Evolutionary conservation across 1,140 invertebrate species (phyloP), one percentile per base, ranked within the genome.

Genomic region (Hestina assimilis): DNA sequence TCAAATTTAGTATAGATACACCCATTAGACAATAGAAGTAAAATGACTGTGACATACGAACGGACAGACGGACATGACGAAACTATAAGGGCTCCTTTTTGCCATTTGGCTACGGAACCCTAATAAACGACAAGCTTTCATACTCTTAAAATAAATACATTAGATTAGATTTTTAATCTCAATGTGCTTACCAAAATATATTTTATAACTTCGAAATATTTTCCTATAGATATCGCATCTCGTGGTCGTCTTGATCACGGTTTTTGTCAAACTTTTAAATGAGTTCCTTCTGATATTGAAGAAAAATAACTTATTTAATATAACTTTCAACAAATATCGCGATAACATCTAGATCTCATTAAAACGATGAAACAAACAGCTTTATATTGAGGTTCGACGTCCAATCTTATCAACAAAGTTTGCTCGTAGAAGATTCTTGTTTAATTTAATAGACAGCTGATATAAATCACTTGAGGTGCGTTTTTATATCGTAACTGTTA

Each of bases 241-340:
- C 11, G 7, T 15, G 9, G 8, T 19, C n/a, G 6, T 19, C 15
- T 4, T 19, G 15, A 38, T 38, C 33, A 11, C 17, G 19, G 15
- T 51, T 58, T 63, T 63, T 59, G 56, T 48, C 47, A 20, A 70
- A 66, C 54, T 70, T 66, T 56, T 56, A 64, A 70, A 70, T 61
- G 50, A 66, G 59, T 40, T 70, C 56, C 29, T 20, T 35, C 38
- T 41, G 45, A 29, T 35, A 42, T 45, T 19, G 31, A 21, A 63
- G 56, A 66, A 69, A 69, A 69, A 69, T 66, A 69, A 69, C 50
- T 69, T 69, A 69, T 69, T 66, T 69, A 66, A 69, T 69, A 60
- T 58, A 69, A 69, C 59, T 69, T 66, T 52, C 31, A 48, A 59
- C 62, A 56, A 66, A 69, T 57, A 66, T 54, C 19, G 57, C 46